Base-by-base conservation (phyloP, 2,113 vertebrate species). In the Anseranas semipalmata region DNA sequence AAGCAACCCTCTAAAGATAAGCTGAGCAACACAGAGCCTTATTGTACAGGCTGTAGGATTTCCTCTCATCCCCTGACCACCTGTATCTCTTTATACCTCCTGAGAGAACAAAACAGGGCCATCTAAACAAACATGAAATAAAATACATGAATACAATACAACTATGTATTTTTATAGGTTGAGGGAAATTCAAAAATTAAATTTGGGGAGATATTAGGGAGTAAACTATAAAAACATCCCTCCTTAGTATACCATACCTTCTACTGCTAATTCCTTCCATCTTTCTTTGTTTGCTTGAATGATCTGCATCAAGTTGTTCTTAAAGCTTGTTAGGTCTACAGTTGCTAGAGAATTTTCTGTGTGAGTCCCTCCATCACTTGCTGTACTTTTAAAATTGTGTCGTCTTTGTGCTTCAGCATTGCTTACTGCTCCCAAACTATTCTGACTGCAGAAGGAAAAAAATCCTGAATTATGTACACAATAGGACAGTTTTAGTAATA, bases 201-300 rank as follows among this genome's bases (percentile, higher is more conserved):
- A 39, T 39, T 22, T 33, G 37, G 10, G 18, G 37, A 88, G 28
- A 59, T 50, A 28, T 67, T 63, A 39, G 11, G 32, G 13, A 86
- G 10, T 21, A 91, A 78, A 12, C 35, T 75, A 19, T 35, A 55
- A 89, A 89, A 75, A 68, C 5, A 67, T 77, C 93, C 50, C 45
- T 81, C 9, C 24, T 79, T 72, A 65, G 15, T 9, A 33, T 62
- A 62, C 62, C 96, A 52, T 98, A 99, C 99, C 99, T 96, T 99
- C 98, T 60, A 98, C 97, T 74, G 99, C 99, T 88, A 99, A 95
- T 96, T 99, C 99, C 95, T 99, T 99, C 99, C 99, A 99, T 86
- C 98, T 97, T 89, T 99, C 99, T 95, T 99, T 99, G 98, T 99
- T 99, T 96, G 98, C 98, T 96, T 98, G 96, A 85, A 99, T 99